Base-by-base conservation (phyloP, 2,797 vertebrate species). In the Anolis apletophallus region DNA sequence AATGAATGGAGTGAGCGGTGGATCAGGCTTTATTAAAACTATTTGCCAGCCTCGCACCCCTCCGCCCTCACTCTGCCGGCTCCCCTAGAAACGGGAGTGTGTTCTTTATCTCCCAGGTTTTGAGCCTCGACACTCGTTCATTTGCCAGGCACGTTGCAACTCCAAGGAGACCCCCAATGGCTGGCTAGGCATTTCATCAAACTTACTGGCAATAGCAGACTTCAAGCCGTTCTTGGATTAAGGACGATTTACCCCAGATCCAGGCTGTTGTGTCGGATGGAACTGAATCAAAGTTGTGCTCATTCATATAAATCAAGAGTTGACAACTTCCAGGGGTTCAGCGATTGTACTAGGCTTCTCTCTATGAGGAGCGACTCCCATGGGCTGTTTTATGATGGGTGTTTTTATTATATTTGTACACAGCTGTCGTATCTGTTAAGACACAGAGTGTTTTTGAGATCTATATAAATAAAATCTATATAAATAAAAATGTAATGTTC, bases 11-110 rank as follows among this genome's bases (percentile, higher is more conserved):
- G 84, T 54, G 81, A 85, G 5, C 0, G 0, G 40, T 86, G 88
- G 85, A 80, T 90, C 52, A 76, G 55, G 88, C 52, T 50, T 85
- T 91, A 55, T 82, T 86, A 90, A 85, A 85, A 67, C 50, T 88
- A 29, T 86, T 91, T 13, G 3, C 36, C n/a, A 32, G 6, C 23
- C 61, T 29, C 61, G 3, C 61, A 64, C 9, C 26, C 61, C 46
- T 46, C 46, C 7, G 1, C 10, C 9, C 61, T 23, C 59, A 10
- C 1, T 9, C 8, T 16, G 9, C 21, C 59, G 21, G 8, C 59
- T 64, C 59, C 21, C 59, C 59, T 8, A 26, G 23, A 91, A 81
- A 85, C 59, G 68, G 77, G 0, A 1, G 32, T 50, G 16, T 50
- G 34, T 29, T 57, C 67, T 74, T 88, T 91, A 68, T 52, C 76